phyloP scores from a whole-genome alignment of 2,888 invertebrate species.

The Gastracanthus pulcherrimus region DNA sequence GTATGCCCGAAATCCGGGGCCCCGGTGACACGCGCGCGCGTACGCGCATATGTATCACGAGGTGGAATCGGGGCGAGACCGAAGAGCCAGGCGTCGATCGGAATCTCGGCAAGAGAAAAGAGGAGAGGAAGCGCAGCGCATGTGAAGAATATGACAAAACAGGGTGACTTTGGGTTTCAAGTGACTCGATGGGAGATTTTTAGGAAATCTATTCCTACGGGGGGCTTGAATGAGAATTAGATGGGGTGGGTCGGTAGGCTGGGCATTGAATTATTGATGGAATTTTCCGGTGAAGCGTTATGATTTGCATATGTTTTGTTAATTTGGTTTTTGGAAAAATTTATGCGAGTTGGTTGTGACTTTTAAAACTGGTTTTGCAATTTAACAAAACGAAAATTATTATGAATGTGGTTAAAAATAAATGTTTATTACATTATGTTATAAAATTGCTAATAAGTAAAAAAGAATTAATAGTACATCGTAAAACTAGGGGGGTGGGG shows the following conservation, averaged over 20 bases:
- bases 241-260: neutral
- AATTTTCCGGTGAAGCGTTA: neutral
- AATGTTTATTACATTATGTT: too few relatives aligned
- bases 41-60: neutral
- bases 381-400: neutral
- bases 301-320: conserved; percentile 14
- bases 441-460: too few relatives aligned
- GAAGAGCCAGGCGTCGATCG: conserved; percentile 34
- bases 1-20: neutral
- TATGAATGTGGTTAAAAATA: neutral
- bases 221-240: conserved; percentile 33
- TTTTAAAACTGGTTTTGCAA: neutral
- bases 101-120: conserved; percentile 29
- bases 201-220: conserved; percentile 14
- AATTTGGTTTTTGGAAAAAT: neutral
- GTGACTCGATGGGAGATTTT: conserved; percentile 38
- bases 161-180: conserved; percentile 49
- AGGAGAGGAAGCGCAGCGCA: neutral
- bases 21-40: neutral
- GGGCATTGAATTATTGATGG: conserved; percentile 28
- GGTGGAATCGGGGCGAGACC: conserved; percentile 9
- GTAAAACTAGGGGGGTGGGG: too few relatives aligned
- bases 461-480: too few relatives aligned
- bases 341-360: neutral
- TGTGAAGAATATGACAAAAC: conserved; percentile 24